These are phyloP conservation scores for Silurus meridionalis DNA, from an alignment of 2,113 vertebrate species.

Conservation along the genomic window DNA sequence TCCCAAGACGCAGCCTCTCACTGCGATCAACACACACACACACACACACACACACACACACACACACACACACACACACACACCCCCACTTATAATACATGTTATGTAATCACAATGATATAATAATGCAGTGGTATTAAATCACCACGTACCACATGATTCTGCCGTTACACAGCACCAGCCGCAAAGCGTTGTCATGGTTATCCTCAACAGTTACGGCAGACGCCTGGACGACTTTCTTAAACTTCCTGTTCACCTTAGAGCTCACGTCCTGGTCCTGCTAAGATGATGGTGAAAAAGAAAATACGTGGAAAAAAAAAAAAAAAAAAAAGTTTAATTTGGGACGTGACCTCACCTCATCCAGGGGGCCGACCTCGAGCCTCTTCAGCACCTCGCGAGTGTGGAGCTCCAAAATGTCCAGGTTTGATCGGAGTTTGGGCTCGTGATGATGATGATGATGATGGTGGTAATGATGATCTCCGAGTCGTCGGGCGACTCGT, in stretches of 20 bases:
- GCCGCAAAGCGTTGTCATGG: conserved; percentile 86
- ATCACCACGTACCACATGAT: conserved; percentile 82
- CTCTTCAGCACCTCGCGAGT: conserved; percentile 91
- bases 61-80: conserved; percentile 14
- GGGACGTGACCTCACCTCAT: conserved; percentile 78
- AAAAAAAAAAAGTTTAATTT: conserved; percentile 10
- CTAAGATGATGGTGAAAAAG: not conserved
- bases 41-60: conserved; percentile 21
- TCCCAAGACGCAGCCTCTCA: conserved; percentile 37
- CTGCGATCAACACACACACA: conserved; percentile 9
- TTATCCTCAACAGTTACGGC: conserved; percentile 80
- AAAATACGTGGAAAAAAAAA: not conserved
- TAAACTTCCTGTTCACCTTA: conserved; percentile 87
- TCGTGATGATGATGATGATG: conserved; percentile 64
- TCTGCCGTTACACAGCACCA: conserved; percentile 91
- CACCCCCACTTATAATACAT: not conserved
- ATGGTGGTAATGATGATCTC: conserved; percentile 73
- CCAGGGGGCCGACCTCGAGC: conserved; percentile 89
- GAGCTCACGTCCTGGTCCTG: conserved; percentile 80
- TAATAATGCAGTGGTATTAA: conserved; percentile 57
- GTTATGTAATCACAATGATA: not conserved
- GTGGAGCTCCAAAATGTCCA: conserved; percentile 94
- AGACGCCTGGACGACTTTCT: conserved; percentile 87
- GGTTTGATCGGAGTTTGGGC: conserved; percentile 84
- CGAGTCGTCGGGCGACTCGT: conserved; percentile 80